These are phyloP conservation scores for Hyperoodon ampullatus DNA, from an alignment of 2,113 vertebrate species.

Conservation along the genomic window DNA sequence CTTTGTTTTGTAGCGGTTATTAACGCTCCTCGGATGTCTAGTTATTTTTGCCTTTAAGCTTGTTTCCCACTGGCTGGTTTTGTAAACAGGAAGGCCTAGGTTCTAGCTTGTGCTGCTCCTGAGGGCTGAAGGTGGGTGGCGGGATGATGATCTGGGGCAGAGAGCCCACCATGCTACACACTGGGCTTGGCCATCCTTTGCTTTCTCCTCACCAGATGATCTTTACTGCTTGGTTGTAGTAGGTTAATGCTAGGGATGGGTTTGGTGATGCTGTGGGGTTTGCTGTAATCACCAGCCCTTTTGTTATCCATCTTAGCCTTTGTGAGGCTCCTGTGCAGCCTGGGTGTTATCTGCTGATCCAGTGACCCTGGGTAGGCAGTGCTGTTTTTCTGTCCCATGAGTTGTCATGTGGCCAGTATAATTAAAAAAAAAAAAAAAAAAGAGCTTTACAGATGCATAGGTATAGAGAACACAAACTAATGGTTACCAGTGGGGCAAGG, in stretches of 20 bases:
- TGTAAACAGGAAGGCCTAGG: neutral
- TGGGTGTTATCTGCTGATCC: neutral
- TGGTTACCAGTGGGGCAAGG: neutral
- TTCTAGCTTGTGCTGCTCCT: neutral
- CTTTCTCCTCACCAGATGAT: neutral
- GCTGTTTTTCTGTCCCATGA: neutral
- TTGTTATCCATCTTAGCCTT: neutral
- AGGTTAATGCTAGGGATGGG: neutral
- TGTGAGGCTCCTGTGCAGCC: neutral
- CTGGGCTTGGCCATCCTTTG: neutral
- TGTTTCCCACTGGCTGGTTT: neutral
- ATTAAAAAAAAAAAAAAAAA: neutral
- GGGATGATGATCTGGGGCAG: neutral
- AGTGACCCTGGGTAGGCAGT: neutral
- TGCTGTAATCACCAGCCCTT: neutral
- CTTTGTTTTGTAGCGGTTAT: neutral
- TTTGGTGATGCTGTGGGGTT: neutral
- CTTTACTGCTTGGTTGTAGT: neutral
- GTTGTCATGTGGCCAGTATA: neutral
- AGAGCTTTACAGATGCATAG: neutral
- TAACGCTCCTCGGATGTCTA: neutral
- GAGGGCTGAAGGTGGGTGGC: neutral
- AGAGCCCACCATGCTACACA: neutral
- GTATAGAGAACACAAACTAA: neutral
- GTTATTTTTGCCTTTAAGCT: neutral